phyloP scores from a whole-genome alignment of 2,797 vertebrate species.

The Muscicapa comitata region DNA sequence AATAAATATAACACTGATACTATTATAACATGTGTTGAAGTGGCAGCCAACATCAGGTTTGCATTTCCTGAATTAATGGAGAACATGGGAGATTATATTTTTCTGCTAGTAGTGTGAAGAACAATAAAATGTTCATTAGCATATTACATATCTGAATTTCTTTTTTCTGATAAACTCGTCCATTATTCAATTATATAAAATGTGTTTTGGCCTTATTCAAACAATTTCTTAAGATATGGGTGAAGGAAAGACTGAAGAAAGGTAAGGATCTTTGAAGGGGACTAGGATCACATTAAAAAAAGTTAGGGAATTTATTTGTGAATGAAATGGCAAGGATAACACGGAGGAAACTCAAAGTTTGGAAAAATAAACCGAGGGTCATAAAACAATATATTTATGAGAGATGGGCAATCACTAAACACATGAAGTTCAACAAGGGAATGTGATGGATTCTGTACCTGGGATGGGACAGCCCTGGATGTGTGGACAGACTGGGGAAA shows the following conservation, averaged over 20 bases:
- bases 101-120: background rate
- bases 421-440: background rate
- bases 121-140: background rate
- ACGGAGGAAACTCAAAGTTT: background rate
- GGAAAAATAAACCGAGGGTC: background rate
- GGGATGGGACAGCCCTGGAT: background rate
- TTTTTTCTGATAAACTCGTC: background rate
- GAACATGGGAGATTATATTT: fast-evolving
- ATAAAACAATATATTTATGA: background rate
- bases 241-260: background rate
- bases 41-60: background rate
- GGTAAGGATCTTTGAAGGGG: background rate
- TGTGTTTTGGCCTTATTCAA: background rate
- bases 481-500: fast-evolving
- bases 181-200: background rate
- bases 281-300: background rate
- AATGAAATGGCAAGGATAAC: background rate
- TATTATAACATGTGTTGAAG: background rate
- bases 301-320: background rate
- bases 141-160: background rate
- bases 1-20: background rate
- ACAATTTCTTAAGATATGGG: background rate
- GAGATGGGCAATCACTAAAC: background rate
- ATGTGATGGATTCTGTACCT: background rate
- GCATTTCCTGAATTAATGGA: background rate